A percentile compares a stretch with the other conserved stretches of the same genome.
Evolutionary conservation across 2,113 vertebrate species (phyloP).

Genomic region (Sorex araneus): DNA sequence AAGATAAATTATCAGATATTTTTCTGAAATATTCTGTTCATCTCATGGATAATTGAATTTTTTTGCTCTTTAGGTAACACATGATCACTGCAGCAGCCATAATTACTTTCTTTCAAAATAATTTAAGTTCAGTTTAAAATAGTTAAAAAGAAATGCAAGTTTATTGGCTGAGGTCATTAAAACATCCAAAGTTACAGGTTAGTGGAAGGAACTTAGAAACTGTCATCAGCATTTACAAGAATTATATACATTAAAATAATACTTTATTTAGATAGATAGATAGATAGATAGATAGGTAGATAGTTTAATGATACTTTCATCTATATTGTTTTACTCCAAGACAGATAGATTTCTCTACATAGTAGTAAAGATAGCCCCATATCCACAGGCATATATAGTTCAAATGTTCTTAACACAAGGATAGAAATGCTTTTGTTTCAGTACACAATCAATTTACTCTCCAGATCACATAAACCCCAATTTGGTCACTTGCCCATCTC

Average conservation of each 20-base stretch:
- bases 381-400: not conserved
- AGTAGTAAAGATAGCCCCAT: not conserved
- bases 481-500: not conserved
- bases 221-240: not conserved
- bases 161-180: constrained; percentile 26
- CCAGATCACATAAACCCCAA: not conserved
- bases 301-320: too few relatives aligned
- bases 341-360: not conserved
- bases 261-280: not conserved
- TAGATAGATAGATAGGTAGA: too few relatives aligned
- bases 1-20: too few relatives aligned
- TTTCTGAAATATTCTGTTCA: too few relatives aligned
- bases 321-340: not conserved
- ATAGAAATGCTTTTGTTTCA: not conserved
- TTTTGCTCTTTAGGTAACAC: too few relatives aligned
- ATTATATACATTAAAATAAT: not conserved
- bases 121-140: constrained; percentile 3
- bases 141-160: not conserved
- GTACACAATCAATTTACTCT: not conserved
- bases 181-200: not conserved
- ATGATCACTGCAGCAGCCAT: not conserved
- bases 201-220: not conserved
- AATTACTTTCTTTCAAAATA: constrained; percentile 39
- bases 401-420: not conserved
- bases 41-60: too few relatives aligned